phyloP scores from a whole-genome alignment of 2,888 invertebrate genomes.

The Abscondita cerata region DNA sequence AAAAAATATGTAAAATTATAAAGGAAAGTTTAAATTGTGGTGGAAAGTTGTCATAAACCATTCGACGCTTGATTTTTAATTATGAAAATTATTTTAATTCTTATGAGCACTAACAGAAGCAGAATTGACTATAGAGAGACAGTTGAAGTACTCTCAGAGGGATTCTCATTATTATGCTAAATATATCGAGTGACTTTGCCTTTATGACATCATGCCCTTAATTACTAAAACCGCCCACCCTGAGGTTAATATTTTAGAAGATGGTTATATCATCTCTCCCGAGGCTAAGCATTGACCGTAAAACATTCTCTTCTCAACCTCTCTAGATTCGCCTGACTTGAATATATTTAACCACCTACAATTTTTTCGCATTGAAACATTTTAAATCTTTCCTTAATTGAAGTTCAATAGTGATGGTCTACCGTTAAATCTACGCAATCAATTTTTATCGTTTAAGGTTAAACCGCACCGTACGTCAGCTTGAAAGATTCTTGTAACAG shows the following conservation, averaged over 20 bases:
- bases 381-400: no score
- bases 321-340: neutral
- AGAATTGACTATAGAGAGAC: slow-evolving; percentile 4
- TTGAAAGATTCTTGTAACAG: neutral
- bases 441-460: neutral
- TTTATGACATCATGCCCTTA: slow-evolving; percentile 23
- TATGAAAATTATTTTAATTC: slow-evolving; percentile 3
- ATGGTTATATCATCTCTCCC: slow-evolving; percentile 16
- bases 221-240: slow-evolving; percentile 24
- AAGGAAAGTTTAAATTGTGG: neutral
- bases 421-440: no score
- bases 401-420: no score
- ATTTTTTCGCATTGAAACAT: neutral
- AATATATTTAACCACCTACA: neutral
- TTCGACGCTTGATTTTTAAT: slow-evolving; percentile 3
- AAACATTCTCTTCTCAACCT: neutral
- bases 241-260: slow-evolving; percentile 22
- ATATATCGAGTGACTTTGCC: slow-evolving; percentile 16
- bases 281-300: slow-evolving; percentile 18
- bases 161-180: slow-evolving; percentile 11
- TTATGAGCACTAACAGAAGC: neutral
- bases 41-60: neutral
- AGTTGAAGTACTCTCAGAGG: neutral
- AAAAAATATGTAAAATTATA: no score
- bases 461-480: neutral